Evolutionary conservation across 1,140 invertebrate species (phyloP), one percentile per base, ranked within the genome.

Genomic region (Leguminivora glycinivorella): DNA sequence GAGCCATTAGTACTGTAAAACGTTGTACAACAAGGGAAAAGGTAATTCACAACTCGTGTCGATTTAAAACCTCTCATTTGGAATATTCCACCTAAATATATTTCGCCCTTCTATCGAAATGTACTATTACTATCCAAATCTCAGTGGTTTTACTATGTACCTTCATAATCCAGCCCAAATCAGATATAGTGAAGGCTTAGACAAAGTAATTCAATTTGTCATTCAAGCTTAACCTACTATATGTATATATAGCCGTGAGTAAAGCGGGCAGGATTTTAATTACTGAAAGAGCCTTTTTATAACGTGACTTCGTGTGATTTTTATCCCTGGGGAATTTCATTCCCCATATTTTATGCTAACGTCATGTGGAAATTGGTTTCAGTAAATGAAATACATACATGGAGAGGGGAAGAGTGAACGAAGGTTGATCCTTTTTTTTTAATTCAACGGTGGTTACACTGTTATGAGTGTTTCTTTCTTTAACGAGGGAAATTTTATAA

Each of bases 221-320:
- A 52, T 52, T 22, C 47, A 52, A 22, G 47, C 47, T 52, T 52
- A 52, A 52, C 19, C 47, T n/a, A 52, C 47, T 52, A 52, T 22
- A 1, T 12, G 14, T 38, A 38, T 12, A 14, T 38, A 52, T 19
- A 52, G 47, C 47, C 47, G 47, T 9, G 17, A 17, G 19, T 52
- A 22, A 52, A 52, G 47, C 47, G 47, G 47, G 26, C 26, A 63
- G 58, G 58, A 29, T 29, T 63, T 63, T 63, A 63, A 63, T 63
- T 31, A 63, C 58, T 63, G 26, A 29, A 63, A 63, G 26, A 63
- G 26, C 25, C 58, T 63, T 63, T 63, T 29, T 17, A 29, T 26
- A 63, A 63, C 26, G 26, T 63, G 25, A 63, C 58, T 29, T 31
- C 58, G 24, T 31, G 14, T 63, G 58, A 63, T 63, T 63, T 63